Percentiles rank a stretch among this genome's conserved stretches.
Evolutionary conservation across 1,140 invertebrate genomes (phyloP).

Genomic region (Procambarus clarkii): DNA sequence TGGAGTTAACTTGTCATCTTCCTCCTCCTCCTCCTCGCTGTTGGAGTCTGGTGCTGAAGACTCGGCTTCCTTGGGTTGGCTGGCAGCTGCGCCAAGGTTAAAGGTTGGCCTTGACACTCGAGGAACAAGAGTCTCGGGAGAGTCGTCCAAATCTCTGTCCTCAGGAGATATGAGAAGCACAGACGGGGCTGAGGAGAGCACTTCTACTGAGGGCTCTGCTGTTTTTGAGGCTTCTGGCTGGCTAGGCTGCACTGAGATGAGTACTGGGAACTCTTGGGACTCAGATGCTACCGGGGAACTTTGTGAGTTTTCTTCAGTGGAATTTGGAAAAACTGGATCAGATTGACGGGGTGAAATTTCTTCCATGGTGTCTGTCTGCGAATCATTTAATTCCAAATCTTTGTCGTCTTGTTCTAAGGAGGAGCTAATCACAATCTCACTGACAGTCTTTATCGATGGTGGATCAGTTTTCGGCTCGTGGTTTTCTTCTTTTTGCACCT

Average conservation of each 20-base stretch:
- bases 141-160: background rate
- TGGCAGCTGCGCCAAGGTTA: background rate
- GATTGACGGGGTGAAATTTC: background rate
- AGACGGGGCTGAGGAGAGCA: background rate
- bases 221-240: background rate
- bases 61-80: background rate
- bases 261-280: background rate
- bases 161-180: background rate
- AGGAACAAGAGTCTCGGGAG: background rate
- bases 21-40: background rate
- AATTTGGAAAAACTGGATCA: background rate
- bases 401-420: background rate
- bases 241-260: background rate
- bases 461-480: background rate
- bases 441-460: conserved; percentile 18
- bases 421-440: background rate
- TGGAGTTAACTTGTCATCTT: background rate
- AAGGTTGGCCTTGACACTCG: conserved; percentile 42
- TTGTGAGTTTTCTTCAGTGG: background rate
- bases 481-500: background rate
- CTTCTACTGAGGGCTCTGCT: background rate
- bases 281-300: background rate
- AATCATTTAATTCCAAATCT: no score
- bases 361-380: background rate
- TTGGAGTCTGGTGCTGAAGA: conserved; percentile 11